Evolutionary conservation across 2,797 vertebrate genomes (phyloP), one percentile per base, ranked within the genome.

Genomic region (Calcarius lapponicus): DNA sequence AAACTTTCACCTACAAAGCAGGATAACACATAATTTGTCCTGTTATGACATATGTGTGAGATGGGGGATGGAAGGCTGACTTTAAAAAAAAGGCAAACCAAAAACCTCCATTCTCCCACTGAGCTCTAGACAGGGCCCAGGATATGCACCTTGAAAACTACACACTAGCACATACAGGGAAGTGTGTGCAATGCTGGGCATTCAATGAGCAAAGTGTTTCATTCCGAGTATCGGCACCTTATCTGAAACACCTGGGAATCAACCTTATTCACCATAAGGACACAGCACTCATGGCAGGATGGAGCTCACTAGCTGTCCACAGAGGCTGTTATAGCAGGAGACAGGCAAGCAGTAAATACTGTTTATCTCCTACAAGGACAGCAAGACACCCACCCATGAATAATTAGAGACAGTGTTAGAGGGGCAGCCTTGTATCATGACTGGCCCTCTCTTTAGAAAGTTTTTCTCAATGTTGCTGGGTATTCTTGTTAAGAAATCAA

Each of bases 181-280:
- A 65, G 51, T 1, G 9, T 3, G 22, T 14, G 58, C 12, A 26
- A 36, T 8, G n/a, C 3, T 42, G 45, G 7, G 53, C 29, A 2
- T 48, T 66, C 48, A 28, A 7, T 0, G 36, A 53, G 34, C 3
- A 0, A 62, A 85, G 32, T 0, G 2, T 34, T 87, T 71, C 0
- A 0, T 89, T 89, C 67, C 2, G 2, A 65, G 48, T n/a, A 80
- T 72, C 16, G 67, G 62, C 75, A 50, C 31, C 32, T 74, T 22
- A 29, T 38, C 34, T 58, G 38, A 58, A 71, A 65, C 11, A 54
- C 3, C 34, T 32, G 34, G 51, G 43, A 83, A 74, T 42, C 17
- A 32, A 14, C 57, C 61, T 67, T 7, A 58, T 83, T 67, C 61
- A 57, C 57, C 50, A 0, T 3, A 57, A 71, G 42, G 67, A 76